Percentiles rank a stretch among this genome's conserved stretches.
Evolutionary conservation across 2,113 vertebrate genomes (phyloP).

Genomic region (Pungitius pungitius): DNA sequence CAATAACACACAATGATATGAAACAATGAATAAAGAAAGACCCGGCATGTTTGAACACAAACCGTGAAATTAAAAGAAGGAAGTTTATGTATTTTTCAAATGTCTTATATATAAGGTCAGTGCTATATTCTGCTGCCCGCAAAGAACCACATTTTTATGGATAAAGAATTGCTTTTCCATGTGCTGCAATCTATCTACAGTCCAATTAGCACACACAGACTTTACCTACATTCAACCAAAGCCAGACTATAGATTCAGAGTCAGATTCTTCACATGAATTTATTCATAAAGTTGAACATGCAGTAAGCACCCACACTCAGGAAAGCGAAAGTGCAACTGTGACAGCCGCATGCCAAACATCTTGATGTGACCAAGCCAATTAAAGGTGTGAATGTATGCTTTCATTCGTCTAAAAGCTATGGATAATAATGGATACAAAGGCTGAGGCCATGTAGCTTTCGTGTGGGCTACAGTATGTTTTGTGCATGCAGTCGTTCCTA

Average conservation of each 20-base stretch:
- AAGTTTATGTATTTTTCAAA: not conserved
- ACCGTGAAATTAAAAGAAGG: no score
- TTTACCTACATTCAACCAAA: not conserved
- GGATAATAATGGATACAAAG: slow-evolving; percentile 41
- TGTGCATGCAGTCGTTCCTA: not conserved
- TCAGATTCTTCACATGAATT: not conserved
- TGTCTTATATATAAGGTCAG: slow-evolving; percentile 18
- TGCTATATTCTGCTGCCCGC: no score
- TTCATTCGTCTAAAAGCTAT: slow-evolving; percentile 48
- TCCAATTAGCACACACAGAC: not conserved
- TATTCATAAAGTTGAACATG: not conserved
- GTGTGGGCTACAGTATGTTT: slow-evolving; percentile 1
- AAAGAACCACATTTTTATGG: not conserved
- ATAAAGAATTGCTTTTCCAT: not conserved
- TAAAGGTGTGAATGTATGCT: slow-evolving; percentile 78
- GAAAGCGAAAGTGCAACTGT: slow-evolving; percentile 13
- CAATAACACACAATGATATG: not conserved
- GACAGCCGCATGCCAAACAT: slow-evolving; percentile 56
- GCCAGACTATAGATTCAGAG: not conserved
- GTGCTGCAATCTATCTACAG: not conserved
- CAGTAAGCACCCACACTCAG: slow-evolving; percentile 23
- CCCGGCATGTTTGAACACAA: not conserved
- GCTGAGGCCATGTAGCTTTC: slow-evolving; percentile 18
- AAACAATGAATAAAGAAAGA: not conserved
- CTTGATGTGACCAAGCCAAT: slow-evolving; percentile 71